These are phyloP conservation scores for Taphrorychus bicolor DNA, from an alignment of 2,888 invertebrate species.

Conservation along the genomic window DNA sequence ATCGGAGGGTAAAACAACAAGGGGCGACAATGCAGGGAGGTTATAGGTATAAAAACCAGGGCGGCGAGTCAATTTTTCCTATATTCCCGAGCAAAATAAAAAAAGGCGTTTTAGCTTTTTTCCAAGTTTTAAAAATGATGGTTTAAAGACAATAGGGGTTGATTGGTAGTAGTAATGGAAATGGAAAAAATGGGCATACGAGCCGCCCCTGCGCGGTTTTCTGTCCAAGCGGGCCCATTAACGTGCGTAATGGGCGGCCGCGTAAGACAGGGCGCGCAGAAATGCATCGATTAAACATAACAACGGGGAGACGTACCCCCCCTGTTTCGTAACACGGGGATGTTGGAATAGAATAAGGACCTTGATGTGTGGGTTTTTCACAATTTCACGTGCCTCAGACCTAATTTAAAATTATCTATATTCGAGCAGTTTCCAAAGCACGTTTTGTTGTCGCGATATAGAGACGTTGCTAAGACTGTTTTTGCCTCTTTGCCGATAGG, in stretches of 20 bases:
- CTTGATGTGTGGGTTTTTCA: neutral
- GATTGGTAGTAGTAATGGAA: too few species aligned
- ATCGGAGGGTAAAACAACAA: constrained; percentile 48
- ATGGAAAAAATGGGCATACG: too few species aligned
- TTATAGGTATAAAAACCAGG: constrained; percentile 17
- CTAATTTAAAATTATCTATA: too few species aligned
- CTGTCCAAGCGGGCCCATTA: constrained; percentile 65
- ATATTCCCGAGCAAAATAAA: too few species aligned
- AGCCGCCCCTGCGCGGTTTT: constrained; percentile 46
- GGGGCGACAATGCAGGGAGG: constrained; percentile 38
- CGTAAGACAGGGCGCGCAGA: constrained; percentile 72
- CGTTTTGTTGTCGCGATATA: too few species aligned
- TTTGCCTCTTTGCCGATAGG: constrained; percentile 32
- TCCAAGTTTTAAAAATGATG: too few species aligned
- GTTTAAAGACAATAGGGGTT: too few species aligned
- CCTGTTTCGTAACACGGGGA: constrained; percentile 26
- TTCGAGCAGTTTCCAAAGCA: too few species aligned
- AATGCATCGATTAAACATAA: constrained; percentile 75
- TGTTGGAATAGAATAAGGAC: constrained; percentile 10
- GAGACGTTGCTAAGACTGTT: neutral
- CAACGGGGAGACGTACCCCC: constrained; percentile 61
- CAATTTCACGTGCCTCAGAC: too few species aligned
- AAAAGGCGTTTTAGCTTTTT: too few species aligned
- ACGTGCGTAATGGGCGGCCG: constrained; percentile 77
- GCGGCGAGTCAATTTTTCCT: too few species aligned